phyloP scores from a whole-genome alignment of 2,888 invertebrate species.

The Augochlorella aurata region DNA sequence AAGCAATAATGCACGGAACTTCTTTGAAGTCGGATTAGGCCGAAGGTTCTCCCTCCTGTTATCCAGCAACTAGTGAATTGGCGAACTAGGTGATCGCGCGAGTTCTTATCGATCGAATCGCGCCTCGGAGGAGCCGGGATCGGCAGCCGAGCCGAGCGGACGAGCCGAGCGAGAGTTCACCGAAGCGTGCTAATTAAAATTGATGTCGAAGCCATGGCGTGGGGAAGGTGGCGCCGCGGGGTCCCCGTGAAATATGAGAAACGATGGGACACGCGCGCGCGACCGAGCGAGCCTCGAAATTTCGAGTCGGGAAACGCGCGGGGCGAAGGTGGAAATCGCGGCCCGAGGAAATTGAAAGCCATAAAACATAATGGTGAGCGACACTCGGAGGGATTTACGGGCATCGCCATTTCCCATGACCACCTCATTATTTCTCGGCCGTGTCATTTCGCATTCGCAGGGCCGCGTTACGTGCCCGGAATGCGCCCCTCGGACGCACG shows the following conservation, averaged over 20 bases:
- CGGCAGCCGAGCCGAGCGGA: conserved; percentile 8
- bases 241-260: conserved; percentile 40
- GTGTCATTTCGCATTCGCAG: conserved; percentile 60
- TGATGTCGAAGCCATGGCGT: conserved; percentile 17
- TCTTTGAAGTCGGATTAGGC: neutral
- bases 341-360: conserved; percentile 71
- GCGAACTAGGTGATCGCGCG: conserved; percentile 5
- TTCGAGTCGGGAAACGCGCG: conserved; percentile 31
- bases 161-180: conserved; percentile 14
- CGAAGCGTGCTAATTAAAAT: conserved; percentile 51
- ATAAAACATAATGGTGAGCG: conserved; percentile 70
- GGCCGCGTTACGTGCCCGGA: conserved; percentile 61
- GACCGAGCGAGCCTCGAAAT: conserved; percentile 19
- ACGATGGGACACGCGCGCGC: conserved; percentile 27
- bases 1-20: neutral
- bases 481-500: conserved; percentile 31
- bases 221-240: neutral
- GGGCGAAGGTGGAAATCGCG: conserved; percentile 46
- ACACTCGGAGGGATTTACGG: conserved; percentile 69
- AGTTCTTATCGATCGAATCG: conserved; percentile 1
- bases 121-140: neutral
- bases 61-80: neutral
- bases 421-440: conserved; percentile 70
- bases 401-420: conserved; percentile 69
- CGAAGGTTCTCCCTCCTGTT: neutral